phyloP scores from a whole-genome alignment of 2,113 vertebrate species.

The Alexandromys fortis region DNA sequence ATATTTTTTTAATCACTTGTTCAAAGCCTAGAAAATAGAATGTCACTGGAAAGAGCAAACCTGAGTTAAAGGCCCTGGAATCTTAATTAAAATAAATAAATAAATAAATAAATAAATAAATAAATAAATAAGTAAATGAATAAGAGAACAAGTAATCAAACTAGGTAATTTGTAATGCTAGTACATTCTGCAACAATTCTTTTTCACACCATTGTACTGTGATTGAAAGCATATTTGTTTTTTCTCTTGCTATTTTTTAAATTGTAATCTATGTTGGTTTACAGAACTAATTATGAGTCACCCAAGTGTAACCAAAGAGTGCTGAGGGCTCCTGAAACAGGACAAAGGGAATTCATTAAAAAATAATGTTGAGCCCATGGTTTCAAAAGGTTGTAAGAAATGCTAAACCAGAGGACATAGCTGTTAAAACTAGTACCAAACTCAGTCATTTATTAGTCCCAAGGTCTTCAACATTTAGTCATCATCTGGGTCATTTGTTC shows the following conservation, averaged over 20 bases:
- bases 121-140: neutral
- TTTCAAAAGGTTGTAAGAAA: slow-evolving; percentile 76
- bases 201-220: neutral
- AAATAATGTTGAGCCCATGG: slow-evolving; percentile 72
- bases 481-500: neutral
- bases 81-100: slow-evolving; percentile 70
- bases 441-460: neutral
- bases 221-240: slow-evolving; percentile 79
- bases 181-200: slow-evolving; percentile 52
- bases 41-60: slow-evolving; percentile 4
- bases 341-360: slow-evolving; percentile 78
- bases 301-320: slow-evolving; percentile 75
- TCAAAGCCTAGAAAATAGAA: slow-evolving; percentile 51
- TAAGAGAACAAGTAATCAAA: slow-evolving; percentile 60
- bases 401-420: slow-evolving; percentile 38
- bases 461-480: neutral
- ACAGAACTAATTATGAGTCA: slow-evolving; percentile 81
- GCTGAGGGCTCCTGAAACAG: slow-evolving; percentile 66
- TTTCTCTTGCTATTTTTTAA: slow-evolving; percentile 52
- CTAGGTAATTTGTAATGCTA: slow-evolving; percentile 63
- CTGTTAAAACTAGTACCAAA: neutral
- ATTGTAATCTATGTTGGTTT: slow-evolving; percentile 77
- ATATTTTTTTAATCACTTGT: neutral
- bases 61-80: slow-evolving; percentile 6
- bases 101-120: neutral